Conservation (phyloP, 2,888 invertebrate genomes). For the Drosophila birchii region DNA sequence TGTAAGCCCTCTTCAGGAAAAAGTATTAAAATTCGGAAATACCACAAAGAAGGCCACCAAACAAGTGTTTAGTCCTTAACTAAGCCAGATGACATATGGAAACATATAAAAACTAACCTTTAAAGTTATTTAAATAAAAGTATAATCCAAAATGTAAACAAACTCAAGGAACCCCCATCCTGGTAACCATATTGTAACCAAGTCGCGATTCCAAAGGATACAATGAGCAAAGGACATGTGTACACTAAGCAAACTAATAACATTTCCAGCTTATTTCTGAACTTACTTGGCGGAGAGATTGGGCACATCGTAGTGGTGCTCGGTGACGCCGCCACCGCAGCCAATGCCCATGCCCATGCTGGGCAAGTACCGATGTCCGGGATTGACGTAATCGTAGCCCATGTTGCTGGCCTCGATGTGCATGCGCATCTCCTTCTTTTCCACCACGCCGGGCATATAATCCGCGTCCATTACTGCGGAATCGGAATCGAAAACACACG, state of each 20-base stretch:
- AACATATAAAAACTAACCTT: not conserved
- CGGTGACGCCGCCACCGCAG: constrained; percentile 81
- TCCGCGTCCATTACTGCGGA: constrained; percentile 93
- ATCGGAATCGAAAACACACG: constrained; percentile 19
- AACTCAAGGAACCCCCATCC: not conserved
- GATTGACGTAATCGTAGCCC: constrained; percentile 93
- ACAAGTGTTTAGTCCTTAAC: not conserved
- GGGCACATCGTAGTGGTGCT: constrained; percentile 95
- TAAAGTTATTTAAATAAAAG: not conserved
- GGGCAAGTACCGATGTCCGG: constrained; percentile 81
- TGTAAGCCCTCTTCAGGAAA: constrained; percentile 4
- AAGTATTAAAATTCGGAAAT: constrained; percentile 1
- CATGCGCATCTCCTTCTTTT: constrained; percentile 89
- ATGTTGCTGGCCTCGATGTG: constrained; percentile 88
- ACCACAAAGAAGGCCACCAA: too few relatives aligned
- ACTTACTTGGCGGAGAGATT: constrained; percentile 90
- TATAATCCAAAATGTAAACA: constrained; percentile 4
- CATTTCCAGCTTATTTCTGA: constrained; percentile 22
- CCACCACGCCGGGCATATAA: constrained; percentile 91
- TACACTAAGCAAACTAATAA: constrained; percentile 24
- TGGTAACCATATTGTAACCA: constrained; percentile 18
- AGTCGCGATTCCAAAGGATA: constrained; percentile 17
- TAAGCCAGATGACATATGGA: not conserved
- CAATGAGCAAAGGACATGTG: constrained; percentile 4
- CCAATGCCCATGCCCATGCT: constrained; percentile 85